Conservation (phyloP, 2,797 vertebrate genomes). For the Myotis vivesi region DNA sequence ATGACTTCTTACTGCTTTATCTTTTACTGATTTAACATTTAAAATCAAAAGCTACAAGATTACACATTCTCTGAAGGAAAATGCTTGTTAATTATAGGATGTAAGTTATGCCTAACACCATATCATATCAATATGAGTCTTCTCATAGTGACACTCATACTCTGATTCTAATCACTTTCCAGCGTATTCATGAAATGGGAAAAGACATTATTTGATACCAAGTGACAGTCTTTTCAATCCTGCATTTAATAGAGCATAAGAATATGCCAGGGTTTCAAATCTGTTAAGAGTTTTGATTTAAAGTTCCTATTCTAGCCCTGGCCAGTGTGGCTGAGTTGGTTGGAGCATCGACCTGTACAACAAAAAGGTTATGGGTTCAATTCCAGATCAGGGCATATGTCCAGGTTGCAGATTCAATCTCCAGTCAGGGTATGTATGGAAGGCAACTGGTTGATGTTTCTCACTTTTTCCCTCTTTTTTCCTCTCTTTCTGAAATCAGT, state of each 20-base stretch:
- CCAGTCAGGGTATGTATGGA: neutral
- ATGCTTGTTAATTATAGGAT: slow-evolving; percentile 7
- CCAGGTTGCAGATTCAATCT: neutral
- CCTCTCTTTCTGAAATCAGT: neutral
- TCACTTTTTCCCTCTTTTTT: neutral
- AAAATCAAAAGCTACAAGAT: neutral
- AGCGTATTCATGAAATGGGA: neutral
- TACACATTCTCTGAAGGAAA: neutral
- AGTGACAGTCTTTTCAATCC: neutral
- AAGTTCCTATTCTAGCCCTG: neutral
- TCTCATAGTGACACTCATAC: neutral
- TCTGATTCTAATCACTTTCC: neutral
- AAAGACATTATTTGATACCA: slow-evolving; percentile 1
- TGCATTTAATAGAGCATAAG: neutral
- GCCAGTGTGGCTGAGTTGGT: neutral
- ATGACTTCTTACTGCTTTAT: neutral
- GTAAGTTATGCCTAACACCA: neutral
- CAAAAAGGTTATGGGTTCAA: neutral
- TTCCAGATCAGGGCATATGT: neutral
- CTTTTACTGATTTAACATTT: slow-evolving; percentile 1
- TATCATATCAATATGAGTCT: neutral
- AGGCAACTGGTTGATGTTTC: neutral
- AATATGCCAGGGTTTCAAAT: neutral
- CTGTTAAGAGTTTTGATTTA: neutral
- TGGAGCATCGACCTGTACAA: neutral